Conservation (phyloP, 2,797 vertebrate genomes). For the Ciconia nigra region DNA sequence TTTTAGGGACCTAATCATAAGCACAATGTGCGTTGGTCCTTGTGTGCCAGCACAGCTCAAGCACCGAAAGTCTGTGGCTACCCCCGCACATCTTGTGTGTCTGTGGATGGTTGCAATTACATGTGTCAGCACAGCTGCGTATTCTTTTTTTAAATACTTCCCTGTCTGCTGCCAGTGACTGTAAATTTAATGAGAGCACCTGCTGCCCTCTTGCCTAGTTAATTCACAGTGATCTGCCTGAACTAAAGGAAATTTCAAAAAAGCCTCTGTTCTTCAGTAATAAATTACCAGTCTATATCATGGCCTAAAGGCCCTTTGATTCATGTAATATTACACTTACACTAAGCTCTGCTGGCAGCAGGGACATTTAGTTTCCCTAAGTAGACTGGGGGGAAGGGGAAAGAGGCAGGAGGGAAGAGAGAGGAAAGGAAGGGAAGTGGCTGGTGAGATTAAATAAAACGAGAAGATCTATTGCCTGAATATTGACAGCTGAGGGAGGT, state of each 20-base stretch:
- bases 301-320: conserved; percentile 74
- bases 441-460: conserved; percentile 69
- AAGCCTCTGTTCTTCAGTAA: conserved; percentile 72
- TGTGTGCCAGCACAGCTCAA: not conserved
- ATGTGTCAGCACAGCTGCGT: conserved; percentile 60
- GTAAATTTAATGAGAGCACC: conserved; percentile 76
- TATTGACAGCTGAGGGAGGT: conserved; percentile 64
- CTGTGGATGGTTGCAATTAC: not conserved
- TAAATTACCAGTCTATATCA: conserved; percentile 75
- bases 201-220: conserved; percentile 73
- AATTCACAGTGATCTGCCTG: conserved; percentile 71
- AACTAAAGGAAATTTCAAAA: conserved; percentile 71
- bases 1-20: not conserved
- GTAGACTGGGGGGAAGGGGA: conserved; percentile 14
- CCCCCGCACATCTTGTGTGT: not conserved
- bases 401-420: not conserved
- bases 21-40: accelerated
- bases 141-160: conserved; percentile 49
- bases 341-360: conserved; percentile 67
- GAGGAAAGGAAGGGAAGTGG: conserved; percentile 48
- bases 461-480: conserved; percentile 66
- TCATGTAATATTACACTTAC: conserved; percentile 75
- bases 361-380: conserved; percentile 69
- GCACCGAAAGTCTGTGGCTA: not conserved
- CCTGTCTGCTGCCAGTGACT: conserved; percentile 64